phyloP scores from a whole-genome alignment of 2,797 vertebrate species.

The Acropternis orthonyx region DNA sequence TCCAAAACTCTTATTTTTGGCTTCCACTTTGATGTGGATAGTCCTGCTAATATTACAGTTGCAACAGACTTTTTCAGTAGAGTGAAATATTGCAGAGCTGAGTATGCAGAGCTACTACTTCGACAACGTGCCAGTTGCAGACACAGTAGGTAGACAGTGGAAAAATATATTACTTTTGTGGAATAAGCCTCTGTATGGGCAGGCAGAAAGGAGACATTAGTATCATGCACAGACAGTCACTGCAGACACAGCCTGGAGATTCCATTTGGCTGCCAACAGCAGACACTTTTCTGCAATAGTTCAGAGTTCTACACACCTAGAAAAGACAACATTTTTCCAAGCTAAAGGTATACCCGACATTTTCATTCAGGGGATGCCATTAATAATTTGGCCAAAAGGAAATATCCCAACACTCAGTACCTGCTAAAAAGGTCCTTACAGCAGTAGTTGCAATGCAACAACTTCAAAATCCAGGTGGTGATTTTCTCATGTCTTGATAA shows the following conservation, averaged over 20 bases:
- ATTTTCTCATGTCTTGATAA: background rate
- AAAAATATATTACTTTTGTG: background rate
- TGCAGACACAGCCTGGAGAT: background rate
- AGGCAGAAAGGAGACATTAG: background rate
- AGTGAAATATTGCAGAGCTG: background rate
- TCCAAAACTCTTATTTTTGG: background rate
- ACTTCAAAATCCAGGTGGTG: background rate
- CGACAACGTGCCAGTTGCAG: background rate
- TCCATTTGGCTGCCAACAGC: background rate
- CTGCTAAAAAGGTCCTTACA: background rate
- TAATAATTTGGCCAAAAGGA: background rate
- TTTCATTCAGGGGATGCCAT: background rate
- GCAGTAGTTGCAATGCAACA: background rate
- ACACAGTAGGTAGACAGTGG: background rate
- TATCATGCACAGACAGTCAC: background rate
- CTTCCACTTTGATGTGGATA: background rate
- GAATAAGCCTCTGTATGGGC: background rate
- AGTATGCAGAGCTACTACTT: background rate
- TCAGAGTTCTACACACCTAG: background rate
- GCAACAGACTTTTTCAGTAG: background rate
- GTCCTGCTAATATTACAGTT: background rate
- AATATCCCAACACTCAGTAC: rapidly evolving
- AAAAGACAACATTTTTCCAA: background rate
- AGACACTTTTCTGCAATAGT: background rate
- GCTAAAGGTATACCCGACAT: background rate